Conservation (phyloP, 2,888 invertebrate species). For the Lasioglossum oenotherae region DNA sequence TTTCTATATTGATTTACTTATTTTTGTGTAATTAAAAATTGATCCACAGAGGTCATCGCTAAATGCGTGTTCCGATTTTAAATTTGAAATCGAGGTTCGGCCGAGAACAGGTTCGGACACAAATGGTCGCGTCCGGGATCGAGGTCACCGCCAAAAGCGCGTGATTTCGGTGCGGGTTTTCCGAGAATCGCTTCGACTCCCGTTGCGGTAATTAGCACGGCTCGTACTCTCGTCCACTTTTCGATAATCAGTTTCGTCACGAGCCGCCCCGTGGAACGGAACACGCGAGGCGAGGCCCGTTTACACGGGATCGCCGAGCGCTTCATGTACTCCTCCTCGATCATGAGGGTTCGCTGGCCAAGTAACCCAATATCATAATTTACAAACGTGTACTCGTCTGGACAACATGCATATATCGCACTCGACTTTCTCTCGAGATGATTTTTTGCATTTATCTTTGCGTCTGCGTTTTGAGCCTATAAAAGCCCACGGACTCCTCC, state of each 20-base stretch:
- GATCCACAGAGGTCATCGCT: neutral
- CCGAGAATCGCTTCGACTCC: constrained; percentile 11
- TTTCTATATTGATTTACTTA: too few species aligned
- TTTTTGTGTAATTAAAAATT: too few species aligned
- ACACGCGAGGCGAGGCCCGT: constrained; percentile 33
- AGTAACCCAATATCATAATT: neutral
- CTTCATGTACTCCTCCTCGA: neutral
- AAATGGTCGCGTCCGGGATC: neutral
- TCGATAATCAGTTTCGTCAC: constrained; percentile 54
- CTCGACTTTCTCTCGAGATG: neutral
- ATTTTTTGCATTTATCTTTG: neutral
- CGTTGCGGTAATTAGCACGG: constrained; percentile 44
- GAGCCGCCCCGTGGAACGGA: constrained; percentile 34
- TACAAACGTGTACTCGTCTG: neutral
- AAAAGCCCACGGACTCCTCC: neutral
- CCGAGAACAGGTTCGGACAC: neutral
- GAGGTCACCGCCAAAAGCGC: neutral
- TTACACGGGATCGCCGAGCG: constrained; percentile 44
- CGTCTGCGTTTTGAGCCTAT: neutral
- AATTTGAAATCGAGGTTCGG: neutral
- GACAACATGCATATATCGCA: neutral
- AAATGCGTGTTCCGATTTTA: neutral
- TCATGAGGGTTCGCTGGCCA: neutral
- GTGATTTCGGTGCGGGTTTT: neutral
- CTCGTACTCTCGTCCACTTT: constrained; percentile 40